Evolutionary conservation across 2,797 vertebrate species (phyloP).

Genomic region (Telmatherina bonti): DNA sequence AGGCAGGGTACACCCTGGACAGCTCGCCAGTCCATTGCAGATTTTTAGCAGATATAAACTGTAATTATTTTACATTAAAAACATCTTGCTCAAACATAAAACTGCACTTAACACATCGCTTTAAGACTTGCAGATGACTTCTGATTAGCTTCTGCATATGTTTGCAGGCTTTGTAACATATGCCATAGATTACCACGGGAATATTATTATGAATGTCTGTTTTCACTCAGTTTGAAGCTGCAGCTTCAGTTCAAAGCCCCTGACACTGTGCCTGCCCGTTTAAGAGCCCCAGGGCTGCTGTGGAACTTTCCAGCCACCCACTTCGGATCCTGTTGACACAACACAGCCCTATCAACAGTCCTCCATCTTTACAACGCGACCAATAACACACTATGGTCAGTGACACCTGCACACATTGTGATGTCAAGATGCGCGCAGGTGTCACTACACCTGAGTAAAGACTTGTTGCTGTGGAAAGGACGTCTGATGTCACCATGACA

Average conservation of each 20-base stretch:
- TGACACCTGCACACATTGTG: constrained; percentile 17
- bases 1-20: too few species aligned
- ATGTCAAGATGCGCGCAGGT: constrained; percentile 35
- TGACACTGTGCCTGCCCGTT: constrained; percentile 49
- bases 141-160: background rate
- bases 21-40: too few species aligned
- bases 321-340: constrained; percentile 75
- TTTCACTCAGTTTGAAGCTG: constrained; percentile 26
- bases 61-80: background rate
- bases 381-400: constrained; percentile 66
- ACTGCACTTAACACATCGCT: background rate
- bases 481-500: constrained; percentile 18
- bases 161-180: constrained; percentile 8
- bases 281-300: constrained; percentile 44
- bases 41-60: background rate
- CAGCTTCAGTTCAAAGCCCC: constrained; percentile 41
- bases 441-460: constrained; percentile 37
- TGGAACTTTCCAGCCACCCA: constrained; percentile 80
- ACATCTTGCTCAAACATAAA: background rate
- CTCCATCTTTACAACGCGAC: constrained; percentile 57
- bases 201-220: constrained; percentile 17
- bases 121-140: constrained; percentile 7
- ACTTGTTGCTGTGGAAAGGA: constrained; percentile 17
- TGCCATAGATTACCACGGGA: constrained; percentile 7
- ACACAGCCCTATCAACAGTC: constrained; percentile 62